These are phyloP conservation scores for Epistrophe eligans DNA, from an alignment of 2,888 invertebrate species.

Conservation along the genomic window DNA sequence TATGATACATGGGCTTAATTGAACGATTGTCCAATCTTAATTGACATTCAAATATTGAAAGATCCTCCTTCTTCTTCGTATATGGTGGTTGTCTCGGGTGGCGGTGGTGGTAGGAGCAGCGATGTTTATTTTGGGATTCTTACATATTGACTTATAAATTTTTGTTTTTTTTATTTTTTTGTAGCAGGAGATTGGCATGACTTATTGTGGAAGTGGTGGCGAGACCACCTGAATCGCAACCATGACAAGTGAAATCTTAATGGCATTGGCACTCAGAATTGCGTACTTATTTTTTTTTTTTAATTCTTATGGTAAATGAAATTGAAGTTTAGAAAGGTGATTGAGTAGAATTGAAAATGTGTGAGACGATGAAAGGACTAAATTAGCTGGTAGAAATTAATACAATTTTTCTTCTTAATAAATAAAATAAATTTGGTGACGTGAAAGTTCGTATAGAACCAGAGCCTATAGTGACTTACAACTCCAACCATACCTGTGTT, in stretches of 20 bases:
- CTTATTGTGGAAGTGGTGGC: conserved; percentile 4
- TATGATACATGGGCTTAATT: conserved; percentile 49
- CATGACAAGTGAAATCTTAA: conserved; percentile 54
- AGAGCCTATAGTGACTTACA: too few species aligned
- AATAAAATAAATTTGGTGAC: too few species aligned
- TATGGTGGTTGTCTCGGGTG: neutral
- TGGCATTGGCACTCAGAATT: conserved; percentile 46
- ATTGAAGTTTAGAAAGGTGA: conserved; percentile 25
- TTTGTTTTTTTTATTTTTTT: conserved; percentile 23
- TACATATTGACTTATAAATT: conserved; percentile 8
- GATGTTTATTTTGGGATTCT: conserved; percentile 49
- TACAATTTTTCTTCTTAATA: too few species aligned
- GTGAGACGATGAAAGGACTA: neutral
- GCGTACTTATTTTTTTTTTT: neutral
- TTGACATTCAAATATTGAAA: conserved; percentile 73
- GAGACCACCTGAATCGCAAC: conserved; percentile 62
- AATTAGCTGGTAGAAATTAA: neutral
- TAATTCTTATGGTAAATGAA: neutral
- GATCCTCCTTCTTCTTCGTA: conserved; percentile 3
- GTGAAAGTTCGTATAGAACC: too few species aligned
- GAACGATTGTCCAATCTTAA: conserved; percentile 67
- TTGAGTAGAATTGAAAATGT: conserved; percentile 34
- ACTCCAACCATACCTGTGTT: too few species aligned
- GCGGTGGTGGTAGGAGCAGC: too few species aligned
- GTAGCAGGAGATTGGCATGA: conserved; percentile 26